Conservation (phyloP, 2,113 vertebrate species). For the Actenoides lindsayi region DNA sequence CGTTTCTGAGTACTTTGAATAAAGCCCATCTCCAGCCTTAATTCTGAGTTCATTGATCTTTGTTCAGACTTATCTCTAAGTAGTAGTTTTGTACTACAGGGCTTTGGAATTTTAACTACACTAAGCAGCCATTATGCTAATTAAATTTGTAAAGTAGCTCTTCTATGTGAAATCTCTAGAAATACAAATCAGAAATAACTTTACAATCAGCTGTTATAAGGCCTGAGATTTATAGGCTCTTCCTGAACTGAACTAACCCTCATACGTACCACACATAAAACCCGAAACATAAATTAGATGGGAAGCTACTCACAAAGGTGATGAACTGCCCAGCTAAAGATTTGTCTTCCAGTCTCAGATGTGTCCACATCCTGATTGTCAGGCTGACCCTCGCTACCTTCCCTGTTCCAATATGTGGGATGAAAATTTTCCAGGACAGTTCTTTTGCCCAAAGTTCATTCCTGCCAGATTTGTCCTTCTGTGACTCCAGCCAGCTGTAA, state of each 20-base stretch:
- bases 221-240: neutral
- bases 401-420: neutral
- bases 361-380: neutral
- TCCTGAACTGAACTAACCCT: neutral
- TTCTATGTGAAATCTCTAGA: neutral
- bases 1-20: neutral
- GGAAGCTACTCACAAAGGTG: neutral
- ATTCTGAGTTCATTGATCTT: neutral
- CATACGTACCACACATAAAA: neutral
- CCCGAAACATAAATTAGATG: neutral
- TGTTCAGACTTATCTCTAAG: neutral
- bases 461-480: slow-evolving; percentile 3
- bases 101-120: neutral
- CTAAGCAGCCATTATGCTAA: neutral
- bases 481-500: neutral
- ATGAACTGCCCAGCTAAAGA: neutral
- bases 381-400: neutral
- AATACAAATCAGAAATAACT: neutral
- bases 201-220: neutral
- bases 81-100: neutral
- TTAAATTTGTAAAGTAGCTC: neutral
- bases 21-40: neutral
- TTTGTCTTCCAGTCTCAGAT: neutral
- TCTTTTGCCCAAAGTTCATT: neutral
- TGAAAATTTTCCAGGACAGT: neutral